These are phyloP conservation scores for Sinocyclocheilus maitianheensis DNA, from an alignment of 2,113 vertebrate genomes.

Conservation along the genomic window DNA sequence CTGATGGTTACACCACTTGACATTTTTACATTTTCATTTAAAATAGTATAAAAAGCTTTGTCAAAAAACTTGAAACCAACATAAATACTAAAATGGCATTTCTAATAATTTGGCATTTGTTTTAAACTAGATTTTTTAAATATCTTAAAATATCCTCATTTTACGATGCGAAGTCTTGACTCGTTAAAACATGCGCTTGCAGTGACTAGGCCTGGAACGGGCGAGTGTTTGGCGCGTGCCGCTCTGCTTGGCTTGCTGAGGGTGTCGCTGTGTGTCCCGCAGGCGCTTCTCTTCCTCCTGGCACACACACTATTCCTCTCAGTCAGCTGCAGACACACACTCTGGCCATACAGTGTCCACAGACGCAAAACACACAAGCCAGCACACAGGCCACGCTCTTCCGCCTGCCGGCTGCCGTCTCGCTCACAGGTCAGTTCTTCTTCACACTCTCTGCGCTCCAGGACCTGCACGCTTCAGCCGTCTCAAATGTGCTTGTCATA, in stretches of 20 bases:
- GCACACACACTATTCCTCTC: constrained; percentile 76
- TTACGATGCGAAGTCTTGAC: too few species aligned
- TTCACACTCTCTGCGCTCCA: not conserved
- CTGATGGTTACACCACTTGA: not conserved
- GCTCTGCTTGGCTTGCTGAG: not conserved
- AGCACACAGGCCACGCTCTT: constrained; percentile 71
- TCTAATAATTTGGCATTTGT: not conserved
- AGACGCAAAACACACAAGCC: constrained; percentile 65
- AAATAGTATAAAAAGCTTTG: too few species aligned
- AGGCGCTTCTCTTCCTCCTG: constrained; percentile 73
- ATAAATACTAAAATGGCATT: too few species aligned
- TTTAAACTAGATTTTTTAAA: too few species aligned
- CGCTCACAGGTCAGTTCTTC: constrained; percentile 73
- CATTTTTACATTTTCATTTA: too few species aligned
- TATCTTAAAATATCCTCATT: too few species aligned
- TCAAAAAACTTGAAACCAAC: not conserved
- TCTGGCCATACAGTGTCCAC: constrained; percentile 69
- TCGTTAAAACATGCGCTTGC: not conserved
- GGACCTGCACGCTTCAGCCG: not conserved
- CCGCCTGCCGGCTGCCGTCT: constrained; percentile 73
- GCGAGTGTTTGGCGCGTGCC: not conserved
- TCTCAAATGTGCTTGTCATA: not conserved
- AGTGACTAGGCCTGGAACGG: not conserved
- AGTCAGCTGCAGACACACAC: constrained; percentile 72
- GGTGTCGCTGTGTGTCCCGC: constrained; percentile 57